Base-by-base conservation (phyloP, 1,140 invertebrate genomes). In the Papilio xuthus region DNA sequence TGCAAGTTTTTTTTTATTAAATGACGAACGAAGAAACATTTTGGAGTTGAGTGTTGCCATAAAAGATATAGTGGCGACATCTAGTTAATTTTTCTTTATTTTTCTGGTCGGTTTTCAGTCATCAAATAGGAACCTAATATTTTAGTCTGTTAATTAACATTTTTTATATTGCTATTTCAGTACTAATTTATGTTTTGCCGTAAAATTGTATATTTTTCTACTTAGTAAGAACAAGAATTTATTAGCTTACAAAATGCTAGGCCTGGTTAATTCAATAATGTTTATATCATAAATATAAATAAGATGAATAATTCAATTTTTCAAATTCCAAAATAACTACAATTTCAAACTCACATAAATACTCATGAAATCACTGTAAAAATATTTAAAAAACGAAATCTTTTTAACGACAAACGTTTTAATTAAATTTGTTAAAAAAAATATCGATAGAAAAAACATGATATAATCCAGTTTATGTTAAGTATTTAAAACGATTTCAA, bases 111-210 rank as follows among this genome's bases (percentile, higher is more conserved):
- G 8, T 28, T 67, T 67, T 67, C 60, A 67, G 10, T 28, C 60
- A 67, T 12, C 13, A 63, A 6, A 13, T 67, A 67, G 60, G 60
- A 67, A 67, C 60, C 26, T 67, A 18, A 67, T 67, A n/a, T 50
- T 6, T 63, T 63, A 63, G 60, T 63, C 12, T 28, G 60, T 63
- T 8, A 13, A 15, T 28, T 32, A 10, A 28, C 12, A 28, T 28
- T 28, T 15, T 26, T 28, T 28, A 15, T 13, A 26, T 50, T 50
- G 44, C 15, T 50, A 3, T 13, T 63, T 28, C 26, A 67, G 60
- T 28, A 28, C 13, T 67, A 32, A 28, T 26, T 32, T 7, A 28
- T 28, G 7, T 50, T 50, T 50, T 18, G 44, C 20, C 20, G 10
- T 26, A 26, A 60, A 26, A 60, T 12, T 60, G 56, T 60, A 60